These are phyloP conservation scores for Mimachlamys varia DNA, from an alignment of 2,888 invertebrate genomes.

Conservation along the genomic window DNA sequence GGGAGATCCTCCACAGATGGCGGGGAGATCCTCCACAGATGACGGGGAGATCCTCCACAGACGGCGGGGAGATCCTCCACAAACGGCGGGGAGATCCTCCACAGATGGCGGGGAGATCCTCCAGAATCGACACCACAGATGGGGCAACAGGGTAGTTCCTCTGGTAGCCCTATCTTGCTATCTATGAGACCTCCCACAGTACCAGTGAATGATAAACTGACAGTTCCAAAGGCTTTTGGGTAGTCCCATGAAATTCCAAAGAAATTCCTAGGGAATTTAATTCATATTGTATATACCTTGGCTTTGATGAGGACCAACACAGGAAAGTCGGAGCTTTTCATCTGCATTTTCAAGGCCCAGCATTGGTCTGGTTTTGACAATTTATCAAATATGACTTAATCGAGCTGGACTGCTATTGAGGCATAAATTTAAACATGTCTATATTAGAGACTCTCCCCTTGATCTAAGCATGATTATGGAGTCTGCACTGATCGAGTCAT, in stretches of 20 bases:
- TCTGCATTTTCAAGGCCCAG: too few relatives aligned
- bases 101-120: too few relatives aligned
- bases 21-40: too few relatives aligned
- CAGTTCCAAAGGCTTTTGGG: not conserved
- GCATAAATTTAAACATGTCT: not conserved
- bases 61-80: too few relatives aligned
- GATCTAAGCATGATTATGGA: not conserved
- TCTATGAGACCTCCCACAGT: too few relatives aligned
- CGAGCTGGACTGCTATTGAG: not conserved
- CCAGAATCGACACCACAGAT: too few relatives aligned
- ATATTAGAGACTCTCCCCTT: not conserved
- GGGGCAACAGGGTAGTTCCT: too few relatives aligned
- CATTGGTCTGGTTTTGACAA: slow-evolving; percentile 16
- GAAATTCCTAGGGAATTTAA: not conserved
- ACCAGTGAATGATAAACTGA: not conserved
- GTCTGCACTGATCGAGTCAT: not conserved
- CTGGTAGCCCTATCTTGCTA: too few relatives aligned
- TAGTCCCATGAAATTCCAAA: not conserved
- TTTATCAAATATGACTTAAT: not conserved
- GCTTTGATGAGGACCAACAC: not conserved
- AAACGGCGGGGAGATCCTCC: too few relatives aligned
- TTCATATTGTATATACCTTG: not conserved
- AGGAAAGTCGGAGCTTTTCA: slow-evolving; percentile 36
- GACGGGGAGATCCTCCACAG: too few relatives aligned
- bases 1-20: too few relatives aligned